Conservation (phyloP, 92 coral and sea anemone genomes). For the Phenganax marumi region DNA sequence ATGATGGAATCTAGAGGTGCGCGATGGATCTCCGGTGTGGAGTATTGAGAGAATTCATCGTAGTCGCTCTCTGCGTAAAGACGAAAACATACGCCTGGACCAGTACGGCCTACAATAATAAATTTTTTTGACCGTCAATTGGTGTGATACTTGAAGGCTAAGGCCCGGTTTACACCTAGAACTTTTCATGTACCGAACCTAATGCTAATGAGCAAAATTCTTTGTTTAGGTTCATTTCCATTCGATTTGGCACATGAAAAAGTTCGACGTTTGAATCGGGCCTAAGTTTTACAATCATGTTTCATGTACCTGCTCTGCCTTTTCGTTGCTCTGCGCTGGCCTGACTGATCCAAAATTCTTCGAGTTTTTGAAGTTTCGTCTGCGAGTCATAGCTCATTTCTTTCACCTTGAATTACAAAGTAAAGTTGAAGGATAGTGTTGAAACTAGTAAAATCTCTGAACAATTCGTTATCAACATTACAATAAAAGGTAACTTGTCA, state of each 20-base stretch:
- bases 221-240: too few relatives aligned
- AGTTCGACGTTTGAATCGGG: too few relatives aligned
- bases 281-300: not conserved
- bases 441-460: not conserved
- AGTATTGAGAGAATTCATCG: constrained; percentile 93
- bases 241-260: too few relatives aligned
- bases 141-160: too few relatives aligned
- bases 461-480: not conserved
- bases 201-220: too few relatives aligned
- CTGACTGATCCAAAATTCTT: constrained; percentile 98
- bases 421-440: not conserved
- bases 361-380: constrained; percentile 92
- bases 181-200: too few relatives aligned
- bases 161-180: too few relatives aligned
- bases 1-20: constrained; percentile 86
- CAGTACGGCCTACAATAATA: constrained; percentile 77
- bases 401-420: constrained; percentile 64
- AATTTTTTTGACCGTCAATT: not conserved
- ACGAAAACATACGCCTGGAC: constrained; percentile 98
- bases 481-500: not conserved
- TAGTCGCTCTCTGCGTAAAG: constrained; percentile 87
- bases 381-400: constrained; percentile 95
- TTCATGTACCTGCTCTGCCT: constrained; percentile 85
- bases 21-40: constrained; percentile 96
- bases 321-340: constrained; percentile 98